Percentiles rank a stretch among this genome's conserved stretches.
Conservation (phyloP, 1,140 invertebrate genomes). For the Charaxes varanes region DNA sequence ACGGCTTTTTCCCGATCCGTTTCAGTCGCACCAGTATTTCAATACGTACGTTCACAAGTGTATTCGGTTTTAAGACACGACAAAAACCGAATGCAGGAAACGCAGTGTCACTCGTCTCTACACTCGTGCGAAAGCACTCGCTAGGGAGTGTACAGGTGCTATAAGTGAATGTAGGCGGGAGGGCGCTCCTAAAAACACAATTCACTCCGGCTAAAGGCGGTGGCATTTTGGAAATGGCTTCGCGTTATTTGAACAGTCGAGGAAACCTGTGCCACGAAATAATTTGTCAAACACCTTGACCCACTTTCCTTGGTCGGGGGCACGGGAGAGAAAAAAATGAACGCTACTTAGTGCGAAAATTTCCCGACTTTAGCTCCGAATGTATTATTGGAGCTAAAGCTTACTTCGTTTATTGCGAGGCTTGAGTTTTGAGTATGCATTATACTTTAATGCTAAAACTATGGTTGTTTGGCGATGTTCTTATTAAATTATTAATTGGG, state of each 20-base stretch:
- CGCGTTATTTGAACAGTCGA: conserved; percentile 41
- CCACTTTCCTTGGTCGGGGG: conserved; percentile 28
- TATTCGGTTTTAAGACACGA: too few relatives aligned
- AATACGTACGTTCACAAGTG: too few relatives aligned
- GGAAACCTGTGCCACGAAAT: conserved; percentile 40
- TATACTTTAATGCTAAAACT: too few relatives aligned
- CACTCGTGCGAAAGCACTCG: too few relatives aligned
- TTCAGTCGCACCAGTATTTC: too few relatives aligned
- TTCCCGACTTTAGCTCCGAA: conserved; percentile 22
- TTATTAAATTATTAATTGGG: too few relatives aligned
- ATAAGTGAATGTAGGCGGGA: conserved; percentile 21
- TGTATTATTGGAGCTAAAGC: conserved; percentile 9
- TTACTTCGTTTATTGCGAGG: neutral
- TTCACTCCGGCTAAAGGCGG: conserved; percentile 25
- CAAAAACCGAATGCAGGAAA: too few relatives aligned
- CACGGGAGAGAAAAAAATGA: conserved; percentile 32
- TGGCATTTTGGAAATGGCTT: conserved; percentile 44
- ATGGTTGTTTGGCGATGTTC: too few relatives aligned
- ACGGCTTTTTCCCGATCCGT: too few relatives aligned
- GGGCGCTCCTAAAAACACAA: conserved; percentile 22
- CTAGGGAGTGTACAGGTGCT: too few relatives aligned
- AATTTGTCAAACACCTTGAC: conserved; percentile 59
- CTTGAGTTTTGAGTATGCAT: conserved; percentile 1
- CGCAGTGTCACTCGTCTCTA: too few relatives aligned
- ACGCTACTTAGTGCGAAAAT: conserved; percentile 22